Conservation (phyloP, 2,797 vertebrate species). For the Gambusia yucatana region DNA sequence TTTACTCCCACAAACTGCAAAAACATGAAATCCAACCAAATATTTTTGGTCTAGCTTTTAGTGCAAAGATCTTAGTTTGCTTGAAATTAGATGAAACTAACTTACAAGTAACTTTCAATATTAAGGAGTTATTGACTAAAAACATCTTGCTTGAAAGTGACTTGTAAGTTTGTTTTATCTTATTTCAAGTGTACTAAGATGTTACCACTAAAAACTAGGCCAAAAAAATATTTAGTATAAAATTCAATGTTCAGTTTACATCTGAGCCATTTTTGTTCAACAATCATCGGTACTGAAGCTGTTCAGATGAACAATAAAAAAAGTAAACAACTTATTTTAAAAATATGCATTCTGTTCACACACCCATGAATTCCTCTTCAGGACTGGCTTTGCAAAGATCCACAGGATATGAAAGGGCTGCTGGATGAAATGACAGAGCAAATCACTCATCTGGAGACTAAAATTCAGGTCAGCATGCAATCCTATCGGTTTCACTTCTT, state of each 20-base stretch:
- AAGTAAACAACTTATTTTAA: slow-evolving; percentile 14
- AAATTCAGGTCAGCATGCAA: slow-evolving; percentile 84
- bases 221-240: too few relatives aligned
- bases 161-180: too few relatives aligned
- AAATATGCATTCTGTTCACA: slow-evolving; percentile 53
- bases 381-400: slow-evolving; percentile 66
- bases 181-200: too few relatives aligned
- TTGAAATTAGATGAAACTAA: too few relatives aligned
- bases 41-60: too few relatives aligned
- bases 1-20: slow-evolving; percentile 4
- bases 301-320: slow-evolving; percentile 16
- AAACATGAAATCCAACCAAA: too few relatives aligned
- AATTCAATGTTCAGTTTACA: neutral
- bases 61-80: too few relatives aligned
- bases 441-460: slow-evolving; percentile 89
- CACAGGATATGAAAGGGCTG: slow-evolving; percentile 79
- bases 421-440: slow-evolving; percentile 91
- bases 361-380: slow-evolving; percentile 53
- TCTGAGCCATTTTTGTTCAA: neutral
- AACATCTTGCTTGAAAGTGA: too few relatives aligned
- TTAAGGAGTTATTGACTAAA: too few relatives aligned
- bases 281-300: slow-evolving; percentile 3
- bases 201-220: too few relatives aligned
- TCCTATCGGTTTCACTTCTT: slow-evolving; percentile 34
- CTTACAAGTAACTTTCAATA: too few relatives aligned